Evolutionary conservation across 2,888 invertebrate genomes (phyloP).

Genomic region (Drosophila meridionalis): DNA sequence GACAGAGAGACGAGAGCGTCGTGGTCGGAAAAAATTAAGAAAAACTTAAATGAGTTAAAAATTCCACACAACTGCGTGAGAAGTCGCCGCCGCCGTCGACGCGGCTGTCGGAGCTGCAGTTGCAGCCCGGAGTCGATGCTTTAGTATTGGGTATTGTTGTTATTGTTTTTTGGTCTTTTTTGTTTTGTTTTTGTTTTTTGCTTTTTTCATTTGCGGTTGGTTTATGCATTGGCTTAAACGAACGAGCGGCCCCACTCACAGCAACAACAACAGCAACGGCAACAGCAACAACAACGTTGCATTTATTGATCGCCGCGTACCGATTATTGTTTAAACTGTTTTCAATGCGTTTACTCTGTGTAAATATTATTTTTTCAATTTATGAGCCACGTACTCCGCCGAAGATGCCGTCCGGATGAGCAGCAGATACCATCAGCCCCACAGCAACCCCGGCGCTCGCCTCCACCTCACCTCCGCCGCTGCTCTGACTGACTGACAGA

Average conservation of each 20-base stretch:
- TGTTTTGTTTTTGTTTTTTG: neutral
- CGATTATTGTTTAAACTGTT: conserved; percentile 83
- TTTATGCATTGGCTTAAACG: conserved; percentile 51
- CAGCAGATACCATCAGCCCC: conserved; percentile 10
- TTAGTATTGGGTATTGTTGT: conserved; percentile 24
- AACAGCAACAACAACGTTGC: conserved; percentile 47
- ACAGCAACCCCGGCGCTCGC: neutral
- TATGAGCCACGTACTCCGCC: conserved; percentile 53
- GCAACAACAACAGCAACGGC: conserved; percentile 25
- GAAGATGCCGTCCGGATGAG: conserved; percentile 26
- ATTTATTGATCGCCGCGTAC: conserved; percentile 75
- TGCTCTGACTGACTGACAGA: conserved; percentile 22
- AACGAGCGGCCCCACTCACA: conserved; percentile 15
- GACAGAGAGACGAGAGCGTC: conserved; percentile 69
- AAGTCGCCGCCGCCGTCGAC: conserved; percentile 62
- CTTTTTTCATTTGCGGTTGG: conserved; percentile 38
- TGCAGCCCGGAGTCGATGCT: conserved; percentile 31
- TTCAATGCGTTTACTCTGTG: conserved; percentile 80
- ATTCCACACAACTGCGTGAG: conserved; percentile 80
- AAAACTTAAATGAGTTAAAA: conserved; percentile 80
- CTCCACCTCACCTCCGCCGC: neutral
- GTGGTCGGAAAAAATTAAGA: conserved; percentile 71
- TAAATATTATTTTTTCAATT: conserved; percentile 82
- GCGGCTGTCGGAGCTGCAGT: conserved; percentile 17
- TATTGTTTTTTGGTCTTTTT: conserved; percentile 7